phyloP scores from a whole-genome alignment of 2,888 invertebrate genomes.

The Patella caerulea region DNA sequence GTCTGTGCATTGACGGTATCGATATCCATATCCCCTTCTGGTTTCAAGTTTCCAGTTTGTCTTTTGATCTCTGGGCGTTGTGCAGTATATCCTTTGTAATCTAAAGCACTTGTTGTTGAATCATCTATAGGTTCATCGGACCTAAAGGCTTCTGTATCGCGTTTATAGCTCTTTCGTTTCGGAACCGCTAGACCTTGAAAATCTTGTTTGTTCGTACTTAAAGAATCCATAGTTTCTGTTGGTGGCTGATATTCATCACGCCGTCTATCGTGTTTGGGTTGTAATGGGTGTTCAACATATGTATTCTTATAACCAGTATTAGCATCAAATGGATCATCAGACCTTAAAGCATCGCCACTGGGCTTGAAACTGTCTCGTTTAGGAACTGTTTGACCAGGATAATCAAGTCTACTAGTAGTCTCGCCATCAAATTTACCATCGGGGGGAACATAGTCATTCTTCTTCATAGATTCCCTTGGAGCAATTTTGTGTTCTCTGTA shows the following conservation, averaged over 20 bases:
- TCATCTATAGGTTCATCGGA: conserved; percentile 60
- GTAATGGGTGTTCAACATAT: conserved; percentile 58
- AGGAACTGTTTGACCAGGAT: conserved; percentile 37
- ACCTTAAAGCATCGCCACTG: conserved; percentile 38
- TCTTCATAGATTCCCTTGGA: conserved; percentile 18
- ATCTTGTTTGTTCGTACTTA: conserved; percentile 53
- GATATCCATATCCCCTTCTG: conserved; percentile 13
- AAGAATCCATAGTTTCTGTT: conserved; percentile 51
- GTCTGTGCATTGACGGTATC: background rate
- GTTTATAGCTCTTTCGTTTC: conserved; percentile 50
- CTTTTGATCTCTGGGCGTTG: background rate
- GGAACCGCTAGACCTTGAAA: conserved; percentile 37
- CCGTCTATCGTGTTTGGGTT: conserved; percentile 39
- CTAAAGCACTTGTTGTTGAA: conserved; percentile 57
- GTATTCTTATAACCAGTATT: conserved; percentile 61
- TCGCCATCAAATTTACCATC: conserved; percentile 53
- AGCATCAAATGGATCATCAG: conserved; percentile 59
- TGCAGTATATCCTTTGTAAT: conserved; percentile 39
- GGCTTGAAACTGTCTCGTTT: conserved; percentile 53
- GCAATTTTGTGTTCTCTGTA: conserved; percentile 31
- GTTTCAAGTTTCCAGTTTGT: background rate
- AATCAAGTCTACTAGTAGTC: conserved; percentile 57
- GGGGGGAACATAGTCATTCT: conserved; percentile 39
- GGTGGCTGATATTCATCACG: conserved; percentile 48
- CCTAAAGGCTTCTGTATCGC: conserved; percentile 46